These are phyloP conservation scores for Phymanthus crucifer DNA, from an alignment of 92 coral and sea anemone genomes.

Conservation along the genomic window DNA sequence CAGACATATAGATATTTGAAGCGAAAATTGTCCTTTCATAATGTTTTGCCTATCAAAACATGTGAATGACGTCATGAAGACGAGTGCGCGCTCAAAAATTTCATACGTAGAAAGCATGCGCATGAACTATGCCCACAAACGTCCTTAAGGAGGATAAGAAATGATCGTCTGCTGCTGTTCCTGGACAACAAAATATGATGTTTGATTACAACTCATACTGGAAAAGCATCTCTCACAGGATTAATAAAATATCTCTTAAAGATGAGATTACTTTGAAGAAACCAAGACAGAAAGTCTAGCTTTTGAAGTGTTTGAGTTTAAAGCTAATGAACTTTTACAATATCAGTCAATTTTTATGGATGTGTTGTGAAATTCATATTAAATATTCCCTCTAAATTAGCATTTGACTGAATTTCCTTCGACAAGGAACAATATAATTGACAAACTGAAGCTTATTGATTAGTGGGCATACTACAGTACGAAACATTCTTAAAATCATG, in stretches of 20 bases:
- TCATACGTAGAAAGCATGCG: too few species aligned
- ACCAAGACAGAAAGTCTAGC: constrained; percentile 2
- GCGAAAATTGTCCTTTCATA: too few species aligned
- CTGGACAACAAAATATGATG: neutral
- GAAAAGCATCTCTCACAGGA: neutral
- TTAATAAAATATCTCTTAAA: neutral
- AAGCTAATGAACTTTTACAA: constrained; percentile 1
- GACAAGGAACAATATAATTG: neutral
- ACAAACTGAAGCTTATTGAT: neutral
- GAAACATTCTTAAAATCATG: neutral
- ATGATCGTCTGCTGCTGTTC: neutral
- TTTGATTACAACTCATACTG: neutral
- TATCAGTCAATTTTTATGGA: neutral
- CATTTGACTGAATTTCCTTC: neutral
- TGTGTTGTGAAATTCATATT: neutral
- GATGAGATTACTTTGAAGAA: neutral
- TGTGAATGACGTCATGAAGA: too few species aligned
- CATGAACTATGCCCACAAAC: too few species aligned
- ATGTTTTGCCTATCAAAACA: too few species aligned
- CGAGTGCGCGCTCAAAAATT: too few species aligned
- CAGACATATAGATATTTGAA: too few species aligned
- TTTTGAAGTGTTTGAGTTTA: constrained; percentile 5
- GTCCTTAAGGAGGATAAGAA: too few species aligned
- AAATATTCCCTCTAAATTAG: neutral
- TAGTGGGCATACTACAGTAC: neutral